Conservation (phyloP, 2,797 vertebrate species). For the Sebastes minor region DNA sequence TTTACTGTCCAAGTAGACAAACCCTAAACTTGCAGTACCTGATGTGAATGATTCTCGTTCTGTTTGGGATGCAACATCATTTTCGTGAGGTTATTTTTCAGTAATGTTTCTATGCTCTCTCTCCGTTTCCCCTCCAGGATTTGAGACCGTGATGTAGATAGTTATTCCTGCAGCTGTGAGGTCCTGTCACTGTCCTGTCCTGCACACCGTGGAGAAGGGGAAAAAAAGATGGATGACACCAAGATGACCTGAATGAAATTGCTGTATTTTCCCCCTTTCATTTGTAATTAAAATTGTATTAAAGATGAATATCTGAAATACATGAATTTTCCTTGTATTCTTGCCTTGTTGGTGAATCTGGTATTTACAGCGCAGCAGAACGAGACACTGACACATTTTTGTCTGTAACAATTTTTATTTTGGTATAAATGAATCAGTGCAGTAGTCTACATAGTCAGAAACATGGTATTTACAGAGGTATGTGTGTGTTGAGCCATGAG, state of each 20-base stretch:
- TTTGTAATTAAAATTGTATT: slow-evolving; percentile 73
- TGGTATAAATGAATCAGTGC: slow-evolving; percentile 55
- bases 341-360: neutral
- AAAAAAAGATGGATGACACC: slow-evolving; percentile 46
- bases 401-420: slow-evolving; percentile 53
- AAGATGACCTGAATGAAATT: slow-evolving; percentile 37
- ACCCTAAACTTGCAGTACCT: neutral
- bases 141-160: slow-evolving; percentile 44
- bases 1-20: neutral
- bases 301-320: slow-evolving; percentile 49
- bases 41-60: neutral
- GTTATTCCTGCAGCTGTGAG: slow-evolving; percentile 25
- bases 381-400: slow-evolving; percentile 11
- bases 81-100: neutral
- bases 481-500: slow-evolving; percentile 30
- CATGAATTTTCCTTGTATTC: neutral
- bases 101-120: neutral
- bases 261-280: slow-evolving; percentile 26
- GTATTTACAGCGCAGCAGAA: neutral
- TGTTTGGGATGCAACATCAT: neutral
- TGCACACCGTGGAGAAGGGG: neutral
- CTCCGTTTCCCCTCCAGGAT: slow-evolving; percentile 55
- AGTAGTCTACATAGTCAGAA: slow-evolving; percentile 33
- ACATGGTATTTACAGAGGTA: slow-evolving; percentile 61
- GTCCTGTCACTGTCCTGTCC: slow-evolving; percentile 27